phyloP scores from a whole-genome alignment of 1,140 invertebrate genomes.

The Brevipalpus yothersi region DNA sequence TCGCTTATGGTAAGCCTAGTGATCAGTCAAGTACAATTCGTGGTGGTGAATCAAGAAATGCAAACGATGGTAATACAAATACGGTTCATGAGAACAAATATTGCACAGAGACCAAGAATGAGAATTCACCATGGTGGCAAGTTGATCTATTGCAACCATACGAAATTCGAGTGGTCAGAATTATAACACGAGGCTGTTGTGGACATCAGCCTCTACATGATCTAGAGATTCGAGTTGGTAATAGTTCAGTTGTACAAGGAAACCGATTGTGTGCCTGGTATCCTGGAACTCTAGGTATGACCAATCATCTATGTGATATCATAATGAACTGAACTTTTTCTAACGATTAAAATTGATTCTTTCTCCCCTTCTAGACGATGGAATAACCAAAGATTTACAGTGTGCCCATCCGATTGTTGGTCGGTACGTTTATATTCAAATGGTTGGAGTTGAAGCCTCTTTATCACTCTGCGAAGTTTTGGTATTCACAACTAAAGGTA shows the following conservation, averaged over 20 bases:
- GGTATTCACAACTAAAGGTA: slow-evolving; percentile 66
- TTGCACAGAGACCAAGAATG: slow-evolving; percentile 64
- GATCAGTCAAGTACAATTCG: slow-evolving; percentile 57
- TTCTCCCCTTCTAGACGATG: slow-evolving; percentile 38
- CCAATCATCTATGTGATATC: not conserved
- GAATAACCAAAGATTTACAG: slow-evolving; percentile 60
- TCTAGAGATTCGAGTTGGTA: slow-evolving; percentile 67
- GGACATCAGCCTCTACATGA: slow-evolving; percentile 71
- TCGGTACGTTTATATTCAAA: slow-evolving; percentile 60
- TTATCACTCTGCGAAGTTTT: slow-evolving; percentile 70
- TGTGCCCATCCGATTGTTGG: slow-evolving; percentile 58
- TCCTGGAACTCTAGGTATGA: slow-evolving; percentile 56
- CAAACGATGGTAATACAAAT: slow-evolving; percentile 54
- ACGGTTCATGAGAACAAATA: slow-evolving; percentile 59
- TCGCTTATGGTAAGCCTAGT: slow-evolving; percentile 56
- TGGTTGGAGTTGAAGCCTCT: slow-evolving; percentile 67
- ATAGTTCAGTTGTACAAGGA: slow-evolving; percentile 53
- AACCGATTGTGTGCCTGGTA: slow-evolving; percentile 80
- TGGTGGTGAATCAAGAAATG: slow-evolving; percentile 48
- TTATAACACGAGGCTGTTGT: slow-evolving; percentile 60
- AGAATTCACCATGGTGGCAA: slow-evolving; percentile 71
- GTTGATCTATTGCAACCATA: slow-evolving; percentile 59
- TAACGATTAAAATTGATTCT: not conserved
- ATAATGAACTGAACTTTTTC: not conserved
- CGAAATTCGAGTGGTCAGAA: slow-evolving; percentile 49